Percentiles rank a stretch among this genome's conserved stretches.
These are phyloP conservation scores for Beris morrisii DNA, from an alignment of 2,888 invertebrate species.

Conservation along the genomic window DNA sequence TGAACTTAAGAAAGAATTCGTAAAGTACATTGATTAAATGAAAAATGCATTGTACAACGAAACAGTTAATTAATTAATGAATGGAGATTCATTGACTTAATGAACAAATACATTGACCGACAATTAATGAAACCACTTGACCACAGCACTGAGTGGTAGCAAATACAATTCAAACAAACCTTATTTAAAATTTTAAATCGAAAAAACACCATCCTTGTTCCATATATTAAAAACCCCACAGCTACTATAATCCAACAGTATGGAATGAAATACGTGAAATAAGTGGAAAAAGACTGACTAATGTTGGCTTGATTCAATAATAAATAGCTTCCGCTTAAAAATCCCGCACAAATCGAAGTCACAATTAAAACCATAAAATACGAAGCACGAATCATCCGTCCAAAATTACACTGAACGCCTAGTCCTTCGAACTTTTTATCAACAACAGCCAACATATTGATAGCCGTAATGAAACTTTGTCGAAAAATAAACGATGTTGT, in stretches of 20 bases:
- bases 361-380: slow-evolving; percentile 47
- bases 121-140: too few species aligned
- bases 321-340: slow-evolving; percentile 49
- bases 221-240: slow-evolving; percentile 43
- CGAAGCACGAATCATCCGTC: slow-evolving; percentile 48
- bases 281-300: slow-evolving; percentile 38
- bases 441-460: slow-evolving; percentile 48
- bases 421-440: slow-evolving; percentile 50
- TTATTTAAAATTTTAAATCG: slow-evolving; percentile 8
- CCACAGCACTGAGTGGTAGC: too few species aligned
- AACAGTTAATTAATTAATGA: too few species aligned
- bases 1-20: too few species aligned
- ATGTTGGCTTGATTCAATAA: slow-evolving; percentile 47
- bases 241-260: slow-evolving; percentile 46
- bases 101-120: too few species aligned
- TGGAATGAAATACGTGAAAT: slow-evolving; percentile 46
- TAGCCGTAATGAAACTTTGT: slow-evolving; percentile 45
- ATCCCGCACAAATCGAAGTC: too few species aligned
- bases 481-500: slow-evolving; percentile 49
- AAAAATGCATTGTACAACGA: too few species aligned
- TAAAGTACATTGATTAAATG: too few species aligned
- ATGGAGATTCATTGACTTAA: too few species aligned
- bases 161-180: too few species aligned
- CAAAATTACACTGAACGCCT: slow-evolving; percentile 51
- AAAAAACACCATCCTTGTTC: slow-evolving; percentile 44